Percentiles rank a stretch among this genome's conserved stretches.
These are phyloP conservation scores for Scartelaos histophorus DNA, from an alignment of 2,113 vertebrate species.

Conservation along the genomic window DNA sequence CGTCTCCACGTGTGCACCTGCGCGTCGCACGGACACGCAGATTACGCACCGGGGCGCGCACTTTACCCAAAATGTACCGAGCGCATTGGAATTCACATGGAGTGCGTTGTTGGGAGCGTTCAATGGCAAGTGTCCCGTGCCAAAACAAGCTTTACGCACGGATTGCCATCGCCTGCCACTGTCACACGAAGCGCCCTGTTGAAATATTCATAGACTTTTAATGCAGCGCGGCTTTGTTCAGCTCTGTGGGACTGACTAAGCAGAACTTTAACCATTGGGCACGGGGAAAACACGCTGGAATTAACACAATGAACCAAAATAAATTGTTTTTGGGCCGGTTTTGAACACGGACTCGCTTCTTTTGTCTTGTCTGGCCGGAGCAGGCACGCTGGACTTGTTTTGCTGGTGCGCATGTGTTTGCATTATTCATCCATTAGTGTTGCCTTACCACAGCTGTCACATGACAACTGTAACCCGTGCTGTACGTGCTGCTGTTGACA, in stretches of 20 bases:
- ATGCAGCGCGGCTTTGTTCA: slow-evolving; percentile 39
- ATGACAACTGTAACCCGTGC: background rate
- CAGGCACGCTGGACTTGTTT: background rate
- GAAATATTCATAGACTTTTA: slow-evolving; percentile 51
- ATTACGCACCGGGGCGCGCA: background rate
- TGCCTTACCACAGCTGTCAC: background rate
- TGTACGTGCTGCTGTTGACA: background rate
- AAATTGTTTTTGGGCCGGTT: background rate
- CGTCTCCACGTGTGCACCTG: slow-evolving; percentile 5
- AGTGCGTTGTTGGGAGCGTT: background rate
- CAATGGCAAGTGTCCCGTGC: background rate
- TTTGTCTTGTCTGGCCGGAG: background rate
- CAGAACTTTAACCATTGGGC: background rate
- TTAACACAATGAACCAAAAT: background rate
- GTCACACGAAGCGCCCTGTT: slow-evolving; percentile 30
- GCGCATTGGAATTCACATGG: background rate
- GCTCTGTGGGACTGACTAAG: slow-evolving; percentile 6
- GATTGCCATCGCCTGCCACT: slow-evolving; percentile 11
- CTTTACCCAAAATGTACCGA: background rate
- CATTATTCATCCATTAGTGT: slow-evolving; percentile 12
- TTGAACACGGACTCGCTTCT: background rate
- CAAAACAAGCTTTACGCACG: slow-evolving; percentile 5
- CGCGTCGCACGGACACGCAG: background rate
- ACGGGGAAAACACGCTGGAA: background rate
- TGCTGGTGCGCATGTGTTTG: background rate